These are phyloP conservation scores for Cryptocephalus primarius DNA, from an alignment of 2,888 invertebrate genomes.

Conservation along the genomic window DNA sequence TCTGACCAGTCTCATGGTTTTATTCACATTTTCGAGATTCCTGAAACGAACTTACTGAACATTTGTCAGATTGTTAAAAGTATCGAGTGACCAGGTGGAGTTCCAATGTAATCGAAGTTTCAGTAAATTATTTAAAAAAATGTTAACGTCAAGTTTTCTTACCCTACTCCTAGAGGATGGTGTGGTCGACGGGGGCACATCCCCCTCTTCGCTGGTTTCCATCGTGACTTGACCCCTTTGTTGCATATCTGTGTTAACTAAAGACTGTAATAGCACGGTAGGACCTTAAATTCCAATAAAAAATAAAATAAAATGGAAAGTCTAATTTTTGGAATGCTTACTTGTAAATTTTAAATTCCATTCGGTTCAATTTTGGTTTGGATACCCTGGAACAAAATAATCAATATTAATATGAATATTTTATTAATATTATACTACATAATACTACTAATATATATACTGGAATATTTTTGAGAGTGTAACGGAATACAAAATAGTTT, in stretches of 20 bases:
- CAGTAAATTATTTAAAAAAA: no score
- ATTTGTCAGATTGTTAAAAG: no score
- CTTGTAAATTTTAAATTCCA: background rate
- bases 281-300: background rate
- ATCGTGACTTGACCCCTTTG: conserved; percentile 23
- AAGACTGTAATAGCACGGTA: conserved; percentile 7
- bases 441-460: no score
- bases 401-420: no score
- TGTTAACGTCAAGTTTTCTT: conserved; percentile 8
- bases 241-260: conserved; percentile 24
- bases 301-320: conserved; percentile 3
- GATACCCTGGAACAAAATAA: conserved; percentile 3
- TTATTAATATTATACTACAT: no score
- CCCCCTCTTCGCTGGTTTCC: conserved; percentile 25
- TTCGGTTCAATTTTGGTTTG: background rate
- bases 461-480: no score
- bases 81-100: no score
- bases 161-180: conserved; percentile 20
- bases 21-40: no score
- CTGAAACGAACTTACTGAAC: no score
- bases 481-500: no score
- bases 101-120: no score
- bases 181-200: conserved; percentile 10
- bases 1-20: no score
- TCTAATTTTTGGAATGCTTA: background rate